Conservation (phyloP, 64 coral and sea anemone species). For the Catalaphyllia jardinei region DNA sequence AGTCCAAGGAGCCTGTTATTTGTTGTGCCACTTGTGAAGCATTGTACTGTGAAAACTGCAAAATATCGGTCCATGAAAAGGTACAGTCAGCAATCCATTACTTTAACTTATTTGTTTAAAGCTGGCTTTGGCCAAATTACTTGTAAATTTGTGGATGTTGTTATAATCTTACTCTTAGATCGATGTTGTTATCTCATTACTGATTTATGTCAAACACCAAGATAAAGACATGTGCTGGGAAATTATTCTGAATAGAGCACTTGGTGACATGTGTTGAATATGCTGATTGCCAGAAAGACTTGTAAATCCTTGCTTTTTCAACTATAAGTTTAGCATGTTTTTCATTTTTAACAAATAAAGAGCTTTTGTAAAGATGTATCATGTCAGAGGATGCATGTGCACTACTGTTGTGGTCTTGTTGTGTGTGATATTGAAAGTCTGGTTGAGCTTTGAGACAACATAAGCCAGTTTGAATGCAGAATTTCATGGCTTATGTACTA, state of each 20-base stretch:
- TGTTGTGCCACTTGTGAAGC: conserved; percentile 79
- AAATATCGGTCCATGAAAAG: conserved; percentile 47
- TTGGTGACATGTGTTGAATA: neutral
- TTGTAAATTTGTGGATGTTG: neutral
- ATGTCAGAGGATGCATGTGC: neutral
- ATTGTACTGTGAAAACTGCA: conserved; percentile 60
- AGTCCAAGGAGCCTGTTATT: conserved; percentile 61
- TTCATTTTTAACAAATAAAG: neutral
- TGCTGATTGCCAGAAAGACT: neutral
- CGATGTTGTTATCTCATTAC: neutral
- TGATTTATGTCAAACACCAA: neutral
- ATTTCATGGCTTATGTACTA: neutral
- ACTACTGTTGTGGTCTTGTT: neutral
- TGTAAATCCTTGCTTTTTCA: neutral
- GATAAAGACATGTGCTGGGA: conserved; percentile 5
- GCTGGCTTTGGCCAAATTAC: neutral
- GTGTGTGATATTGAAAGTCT: neutral
- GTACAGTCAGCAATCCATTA: conserved; percentile 8
- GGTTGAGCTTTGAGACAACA: neutral
- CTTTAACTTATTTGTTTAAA: neutral
- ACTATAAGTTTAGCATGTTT: neutral
- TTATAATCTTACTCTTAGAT: neutral
- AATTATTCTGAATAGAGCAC: conserved; percentile 14
- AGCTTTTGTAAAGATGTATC: neutral
- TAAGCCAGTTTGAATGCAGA: neutral